Base-by-base conservation (phyloP, 2,888 invertebrate species). In the Drepana falcataria region DNA sequence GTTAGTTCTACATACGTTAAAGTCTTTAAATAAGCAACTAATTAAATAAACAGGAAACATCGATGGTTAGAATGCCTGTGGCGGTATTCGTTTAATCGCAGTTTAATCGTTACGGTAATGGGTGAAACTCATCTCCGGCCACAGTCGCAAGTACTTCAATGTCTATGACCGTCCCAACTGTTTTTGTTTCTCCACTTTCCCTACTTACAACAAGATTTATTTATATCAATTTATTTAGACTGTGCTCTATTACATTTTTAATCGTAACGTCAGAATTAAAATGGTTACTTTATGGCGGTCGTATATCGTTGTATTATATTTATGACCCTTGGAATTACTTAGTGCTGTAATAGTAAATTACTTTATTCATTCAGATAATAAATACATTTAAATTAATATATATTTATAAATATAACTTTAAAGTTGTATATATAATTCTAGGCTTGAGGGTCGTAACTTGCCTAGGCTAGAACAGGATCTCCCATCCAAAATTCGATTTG, bases 71-170 rank as follows among this genome's bases (percentile, higher is more conserved):
- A 63, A 66, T 73, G 51, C 51, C 37, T 40, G 49, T 49, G 75
- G 65, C 65, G 81, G 83, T 71, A 85, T 83, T 80, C 81, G 68
- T 77, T 78, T 85, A 86, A 86, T 85, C 78, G 74, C 60, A 68
- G 71, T 74, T 79, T 84, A 85, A 84, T 83, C 76, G 78, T 79
- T 70, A 74, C 69, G 70, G 80, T 87, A 87, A 87, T 87, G 71
- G 85, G 87, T 81, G 87, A 88, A 87, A 88, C 79, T 70, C 75
- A 77, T 73, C 82, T 77, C 77, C 68, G 71, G 58, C 49, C 41
- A 48, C 37, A 48, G 2, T 53, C 56, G 48, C 44, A 35, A 37
- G 4, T 49, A 49, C 49, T 51, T 40, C 51, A 33, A 40, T 40
- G 40, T 51, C 51, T 33, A 51, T 64, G 58, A 58, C 66, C 55